These are phyloP conservation scores for Drosophila borealis DNA, from an alignment of 2,888 invertebrate species.

Conservation along the genomic window DNA sequence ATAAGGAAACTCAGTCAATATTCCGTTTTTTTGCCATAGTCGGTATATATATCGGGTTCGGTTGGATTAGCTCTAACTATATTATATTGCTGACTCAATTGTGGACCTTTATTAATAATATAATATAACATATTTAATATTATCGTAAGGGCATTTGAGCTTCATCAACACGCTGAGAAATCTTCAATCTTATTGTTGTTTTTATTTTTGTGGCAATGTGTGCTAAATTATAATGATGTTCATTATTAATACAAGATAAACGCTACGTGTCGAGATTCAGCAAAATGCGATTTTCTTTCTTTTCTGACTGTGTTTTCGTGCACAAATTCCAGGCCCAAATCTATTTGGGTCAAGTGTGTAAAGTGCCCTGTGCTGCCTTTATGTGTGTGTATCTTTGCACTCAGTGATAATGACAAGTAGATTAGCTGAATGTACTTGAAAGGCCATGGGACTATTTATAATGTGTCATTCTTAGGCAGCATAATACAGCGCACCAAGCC, in stretches of 20 bases:
- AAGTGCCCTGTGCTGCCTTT: conserved; percentile 14
- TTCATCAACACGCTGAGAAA: neutral
- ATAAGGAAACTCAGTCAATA: no score
- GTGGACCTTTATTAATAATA: no score
- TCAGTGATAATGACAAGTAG: conserved; percentile 38
- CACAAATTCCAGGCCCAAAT: neutral
- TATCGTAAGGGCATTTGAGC: conserved; percentile 7
- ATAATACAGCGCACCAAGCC: neutral
- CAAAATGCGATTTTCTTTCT: conserved; percentile 14
- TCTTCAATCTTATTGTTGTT: neutral
- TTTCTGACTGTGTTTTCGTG: conserved; percentile 14
- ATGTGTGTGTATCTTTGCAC: conserved; percentile 13
- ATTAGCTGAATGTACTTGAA: conserved; percentile 31
- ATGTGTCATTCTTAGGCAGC: neutral
- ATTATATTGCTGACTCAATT: no score
- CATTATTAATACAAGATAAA: conserved; percentile 68
- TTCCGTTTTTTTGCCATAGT: no score
- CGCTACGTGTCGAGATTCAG: conserved; percentile 57
- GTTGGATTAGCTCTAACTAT: no score
- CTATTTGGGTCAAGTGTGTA: conserved; percentile 43
- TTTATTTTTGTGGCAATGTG: conserved; percentile 48
- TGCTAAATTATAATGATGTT: conserved; percentile 70
- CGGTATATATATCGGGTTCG: no score
- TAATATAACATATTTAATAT: no score
- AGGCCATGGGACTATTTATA: neutral